Base-by-base conservation (phyloP, 1,140 invertebrate genomes). In the Anoplolepis gracilipes region DNA sequence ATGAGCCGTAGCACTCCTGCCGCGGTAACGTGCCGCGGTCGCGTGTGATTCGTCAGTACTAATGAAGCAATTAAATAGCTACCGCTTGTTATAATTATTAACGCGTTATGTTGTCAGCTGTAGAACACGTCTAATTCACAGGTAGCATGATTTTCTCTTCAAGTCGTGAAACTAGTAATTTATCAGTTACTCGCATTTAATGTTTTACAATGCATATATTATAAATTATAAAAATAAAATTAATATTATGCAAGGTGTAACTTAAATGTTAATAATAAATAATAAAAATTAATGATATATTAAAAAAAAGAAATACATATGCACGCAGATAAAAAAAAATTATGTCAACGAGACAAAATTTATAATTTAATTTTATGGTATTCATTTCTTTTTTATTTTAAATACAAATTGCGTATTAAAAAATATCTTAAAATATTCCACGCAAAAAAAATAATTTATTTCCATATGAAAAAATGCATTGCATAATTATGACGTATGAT, bases 31-130 rank as follows among this genome's bases (percentile, higher is more conserved):
- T 55, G 49, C 39, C 6, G 25, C 42, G 30, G 55, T 85, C 49
- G 84, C 64, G 61, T 85, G 62, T 78, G 84, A 88, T 84, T 81
- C 46, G 67, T 86, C 62, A 39, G 73, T 16, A 33, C 67, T 84
- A 64, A 85, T 84, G 64, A 84, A 86, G 88, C 85, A 84, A 91
- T 91, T 90, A 91, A 90, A 85, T 53, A 67, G 69, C 76, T 65
- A 72, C 39, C 65, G 67, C 85, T 87, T 84, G 79, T 90, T 88
- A 86, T 87, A 91, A 91, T 91, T 90, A 84, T 87, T 87, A 84
- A 72, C 70, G 28, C 3, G 28, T 42, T 65, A 55, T 62, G 39
- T 28, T 53, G n/a, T 79, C 42, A 46, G 13, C 65, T 49, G 49
- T 39, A 28, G 36, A 36, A 16, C n/a, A 22, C 36, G 42, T 13